phyloP scores from a whole-genome alignment of 2,797 vertebrate species.

The Phataginus tricuspis region DNA sequence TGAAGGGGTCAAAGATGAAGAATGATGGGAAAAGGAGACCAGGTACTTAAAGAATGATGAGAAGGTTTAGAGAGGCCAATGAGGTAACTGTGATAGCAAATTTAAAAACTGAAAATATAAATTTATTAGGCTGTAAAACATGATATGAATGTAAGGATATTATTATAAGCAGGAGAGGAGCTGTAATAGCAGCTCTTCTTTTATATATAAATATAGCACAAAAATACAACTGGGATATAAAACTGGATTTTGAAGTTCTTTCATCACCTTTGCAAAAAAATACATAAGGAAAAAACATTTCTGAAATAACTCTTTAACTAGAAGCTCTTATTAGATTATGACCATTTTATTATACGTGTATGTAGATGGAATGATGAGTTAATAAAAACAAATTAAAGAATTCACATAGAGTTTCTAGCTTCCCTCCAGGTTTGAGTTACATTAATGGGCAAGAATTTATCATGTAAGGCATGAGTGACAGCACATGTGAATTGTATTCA shows the following conservation, averaged over 20 bases:
- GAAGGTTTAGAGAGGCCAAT: background rate
- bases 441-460: constrained; percentile 32
- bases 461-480: constrained; percentile 37
- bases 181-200: background rate
- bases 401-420: constrained; percentile 59
- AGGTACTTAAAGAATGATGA: background rate
- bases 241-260: background rate
- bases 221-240: background rate
- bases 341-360: constrained; percentile 60
- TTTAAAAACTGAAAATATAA: constrained; percentile 13
- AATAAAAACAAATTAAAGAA: constrained; percentile 61
- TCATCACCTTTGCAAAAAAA: constrained; percentile 43
- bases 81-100: background rate
- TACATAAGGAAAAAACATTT: background rate
- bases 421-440: constrained; percentile 56
- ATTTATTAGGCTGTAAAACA: background rate
- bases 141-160: background rate
- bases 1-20: background rate
- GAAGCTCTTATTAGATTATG: constrained; percentile 51
- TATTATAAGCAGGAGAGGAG: background rate
- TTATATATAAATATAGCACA: background rate
- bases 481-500: constrained; percentile 51
- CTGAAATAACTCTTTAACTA: constrained; percentile 51
- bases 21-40: background rate
- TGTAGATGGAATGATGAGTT: constrained; percentile 22